Base-by-base conservation (phyloP, 2,797 vertebrate species). In the Cottoperca gobio region DNA sequence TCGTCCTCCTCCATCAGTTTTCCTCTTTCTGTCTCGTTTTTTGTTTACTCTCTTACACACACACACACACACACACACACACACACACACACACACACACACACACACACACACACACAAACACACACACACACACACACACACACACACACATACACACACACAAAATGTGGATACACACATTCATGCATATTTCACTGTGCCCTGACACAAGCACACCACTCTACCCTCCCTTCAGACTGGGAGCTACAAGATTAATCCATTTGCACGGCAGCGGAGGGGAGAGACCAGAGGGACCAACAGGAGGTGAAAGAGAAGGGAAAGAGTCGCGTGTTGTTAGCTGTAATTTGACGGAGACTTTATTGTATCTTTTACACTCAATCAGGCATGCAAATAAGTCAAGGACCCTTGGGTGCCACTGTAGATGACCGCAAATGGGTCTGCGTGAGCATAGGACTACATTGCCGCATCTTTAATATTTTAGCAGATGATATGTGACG, bases 221-320 rank as follows among this genome's bases (percentile, higher is more conserved):
- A 85, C 84, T 88, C 72, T 79, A 50, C 53, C 68, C 69, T 89
- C 89, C 83, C 88, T 57, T 81, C 73, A 82, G 86, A 88, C 73
- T 70, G 19, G 55, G 73, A 88, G 82, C 71, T 92, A 94, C 93
- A 94, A 84, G 90, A 93, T 83, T 89, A 92, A 84, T 91, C 88
- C 92, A 94, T 94, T 95, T 92, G 90, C 84, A 85, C 65, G 35
- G 70, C 48, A 49, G 73, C 53, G 40, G 42, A 83, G 31, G 54
- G 37, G 63, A 83, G 77, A 79, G 64, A 70, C 50, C 58, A 53
- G 31, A 11, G 82, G 68, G 84, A 80, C 46, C 6, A 26, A 33
- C 61, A 2, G 5, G 23, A 16, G 43, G 57, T 45, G 65, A 40
- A 61, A 61, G 2, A 11, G 31, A 53, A 61, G 14, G 10, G 53